Percentiles rank a stretch among this genome's conserved stretches.
phyloP scores from a whole-genome alignment of 2,888 invertebrate genomes.

The Hydroisotoma schaefferi region DNA sequence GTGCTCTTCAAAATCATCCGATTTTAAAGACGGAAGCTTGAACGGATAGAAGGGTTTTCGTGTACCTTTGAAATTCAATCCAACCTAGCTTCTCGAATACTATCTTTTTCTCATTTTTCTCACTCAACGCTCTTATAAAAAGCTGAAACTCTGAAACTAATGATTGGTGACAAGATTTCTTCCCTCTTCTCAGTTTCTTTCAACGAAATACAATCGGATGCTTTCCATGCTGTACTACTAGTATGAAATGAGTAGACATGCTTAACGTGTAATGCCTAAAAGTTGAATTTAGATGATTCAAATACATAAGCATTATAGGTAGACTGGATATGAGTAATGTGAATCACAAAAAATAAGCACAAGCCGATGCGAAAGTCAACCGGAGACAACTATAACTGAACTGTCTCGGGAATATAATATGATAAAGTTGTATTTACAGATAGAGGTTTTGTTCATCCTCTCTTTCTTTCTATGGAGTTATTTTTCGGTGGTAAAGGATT shows the following conservation, averaged over 20 bases:
- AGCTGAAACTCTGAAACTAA: constrained; percentile 30
- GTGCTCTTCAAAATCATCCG: neutral
- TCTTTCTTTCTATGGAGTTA: neutral
- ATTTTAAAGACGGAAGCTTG: constrained; percentile 1
- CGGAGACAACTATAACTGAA: neutral
- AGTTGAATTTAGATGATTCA: constrained; percentile 1
- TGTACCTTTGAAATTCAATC: constrained; percentile 4
- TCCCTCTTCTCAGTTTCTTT: constrained; percentile 8
- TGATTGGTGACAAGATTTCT: constrained; percentile 26
- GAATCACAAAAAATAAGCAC: neutral
- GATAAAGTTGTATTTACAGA: constrained; percentile 12
- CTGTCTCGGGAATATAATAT: constrained; percentile 14
- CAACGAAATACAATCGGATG: constrained; percentile 6
- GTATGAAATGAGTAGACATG: too few relatives aligned
- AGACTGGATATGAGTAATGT: too few relatives aligned
- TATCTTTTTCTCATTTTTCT: constrained; percentile 13
- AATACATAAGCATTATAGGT: too few relatives aligned
- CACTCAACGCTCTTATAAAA: neutral
- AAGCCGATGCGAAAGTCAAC: neutral
- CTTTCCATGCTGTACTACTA: too few relatives aligned
- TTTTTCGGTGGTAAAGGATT: neutral
- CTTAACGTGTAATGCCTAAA: neutral
- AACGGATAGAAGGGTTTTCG: constrained; percentile 8
- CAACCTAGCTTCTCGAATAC: neutral
- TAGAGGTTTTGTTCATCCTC: neutral